Evolutionary conservation across 2,888 invertebrate genomes (phyloP), one percentile per base, ranked within the genome.

Genomic region (Timema podura): DNA sequence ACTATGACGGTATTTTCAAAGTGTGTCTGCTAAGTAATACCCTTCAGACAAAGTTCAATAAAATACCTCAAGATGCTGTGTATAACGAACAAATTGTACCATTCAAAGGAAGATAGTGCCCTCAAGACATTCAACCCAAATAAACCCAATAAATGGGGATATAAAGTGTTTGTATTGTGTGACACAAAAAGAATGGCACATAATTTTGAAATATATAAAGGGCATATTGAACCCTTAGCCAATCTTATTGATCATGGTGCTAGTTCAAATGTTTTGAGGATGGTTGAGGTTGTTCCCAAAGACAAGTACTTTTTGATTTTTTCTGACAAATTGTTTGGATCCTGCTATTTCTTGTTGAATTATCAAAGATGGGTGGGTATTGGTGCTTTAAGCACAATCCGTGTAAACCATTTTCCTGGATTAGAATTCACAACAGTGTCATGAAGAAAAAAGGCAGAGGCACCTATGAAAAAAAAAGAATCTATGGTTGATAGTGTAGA

Each of bases 381-480:
- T 13, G 61, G 61, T 13, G 44, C 61, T 16, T 45, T 61, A 44
- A 45, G 61, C 6, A 5, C 61, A 5, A 61, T 61, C 30, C 10
- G 8, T 9, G 44, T 13, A 61, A 61, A 30, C 61, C 9, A 13
- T 44, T 61, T 61, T 61, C 61, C 61, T 61, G 61, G 61, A 61
- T 44, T 44, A 61, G 30, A 61, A 9, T n/a, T 15, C 16, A 30
- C 13, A 61, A 61, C 44, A 5, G 61, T 30, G 16, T 48, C 7
- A 49, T 5, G 61, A 68, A 68, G 59, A 61, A 68, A 10, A 54
- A 68, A 46, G 61, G 68, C 16, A 68, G 68, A 44, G 61, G 68
- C 1, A 15, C 45, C 10, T 68, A 47, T 68, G 68, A 57, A 64
- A 49, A 68, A 68, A 54, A 54, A 68, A 44, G 6, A 68, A 47